Evolutionary conservation across 2,113 vertebrate species (phyloP).

Genomic region (Neotoma lepida): DNA sequence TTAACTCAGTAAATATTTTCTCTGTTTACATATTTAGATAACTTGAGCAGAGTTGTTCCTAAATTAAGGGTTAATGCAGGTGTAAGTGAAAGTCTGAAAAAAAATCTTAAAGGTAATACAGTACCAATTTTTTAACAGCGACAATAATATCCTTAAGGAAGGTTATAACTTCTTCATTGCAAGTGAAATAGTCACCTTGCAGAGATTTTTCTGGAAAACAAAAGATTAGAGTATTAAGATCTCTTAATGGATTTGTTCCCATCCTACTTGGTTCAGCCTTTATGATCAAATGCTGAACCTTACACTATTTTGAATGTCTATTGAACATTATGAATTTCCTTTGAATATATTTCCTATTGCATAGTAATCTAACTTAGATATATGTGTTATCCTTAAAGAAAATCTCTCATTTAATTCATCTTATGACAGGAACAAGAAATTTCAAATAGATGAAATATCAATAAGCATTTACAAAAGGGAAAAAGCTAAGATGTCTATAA

Average conservation of each 20-base stretch:
- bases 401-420: conserved; percentile 11
- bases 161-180: conserved; percentile 84
- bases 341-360: conserved; percentile 17
- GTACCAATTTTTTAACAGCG: conserved; percentile 87
- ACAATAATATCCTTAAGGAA: conserved; percentile 83
- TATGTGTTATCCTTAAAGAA: neutral
- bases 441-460: neutral
- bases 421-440: neutral
- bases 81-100: conserved; percentile 21
- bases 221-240: conserved; percentile 64
- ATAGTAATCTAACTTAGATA: neutral
- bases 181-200: conserved; percentile 81
- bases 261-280: neutral
- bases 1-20: conserved; percentile 28
- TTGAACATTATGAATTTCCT: conserved; percentile 4
- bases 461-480: neutral
- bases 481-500: conserved; percentile 39
- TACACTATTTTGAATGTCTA: conserved; percentile 27
- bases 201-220: conserved; percentile 84
- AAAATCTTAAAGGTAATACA: conserved; percentile 50
- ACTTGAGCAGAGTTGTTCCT: neutral
- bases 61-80: conserved; percentile 49
- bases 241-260: conserved; percentile 5
- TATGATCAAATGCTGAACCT: conserved; percentile 15
- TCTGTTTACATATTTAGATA: conserved; percentile 6